phyloP scores from a whole-genome alignment of 1,140 invertebrate species.

The Aphaenogaster ashmeadi region DNA sequence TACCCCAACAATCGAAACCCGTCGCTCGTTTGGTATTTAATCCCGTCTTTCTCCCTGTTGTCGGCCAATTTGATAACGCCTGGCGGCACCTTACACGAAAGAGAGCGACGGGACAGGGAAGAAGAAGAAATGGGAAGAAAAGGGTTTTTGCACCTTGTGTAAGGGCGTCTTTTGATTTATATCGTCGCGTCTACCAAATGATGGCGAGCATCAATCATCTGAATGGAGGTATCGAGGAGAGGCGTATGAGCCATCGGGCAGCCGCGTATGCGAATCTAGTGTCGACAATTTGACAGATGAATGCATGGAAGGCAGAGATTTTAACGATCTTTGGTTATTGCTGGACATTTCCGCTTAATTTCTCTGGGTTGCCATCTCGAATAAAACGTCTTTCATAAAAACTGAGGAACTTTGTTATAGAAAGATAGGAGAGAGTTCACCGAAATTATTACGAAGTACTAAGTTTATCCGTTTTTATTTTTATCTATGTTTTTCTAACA shows the following conservation, averaged over 20 bases:
- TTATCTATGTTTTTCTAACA: not conserved
- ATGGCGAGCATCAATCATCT: slow-evolving; percentile 81
- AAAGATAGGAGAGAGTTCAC: not conserved
- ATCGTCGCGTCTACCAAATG: slow-evolving; percentile 77
- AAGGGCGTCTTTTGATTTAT: slow-evolving; percentile 80
- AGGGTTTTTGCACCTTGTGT: slow-evolving; percentile 49
- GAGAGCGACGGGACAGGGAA: not conserved
- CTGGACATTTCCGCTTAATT: not conserved
- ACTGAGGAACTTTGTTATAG: not conserved
- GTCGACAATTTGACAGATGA: slow-evolving; percentile 63
- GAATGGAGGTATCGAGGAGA: slow-evolving; percentile 54
- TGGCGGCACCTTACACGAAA: slow-evolving; percentile 23
- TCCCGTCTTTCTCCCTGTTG: slow-evolving; percentile 75
- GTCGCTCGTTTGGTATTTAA: slow-evolving; percentile 76
- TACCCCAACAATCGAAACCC: slow-evolving; percentile 76
- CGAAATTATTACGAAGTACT: not conserved
- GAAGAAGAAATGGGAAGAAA: slow-evolving; percentile 49
- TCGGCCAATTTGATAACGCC: slow-evolving; percentile 74
- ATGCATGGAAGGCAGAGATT: slow-evolving; percentile 29
- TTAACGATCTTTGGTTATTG: not conserved
- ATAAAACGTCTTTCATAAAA: not conserved
- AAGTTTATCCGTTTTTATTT: not conserved
- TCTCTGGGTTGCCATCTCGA: not conserved
- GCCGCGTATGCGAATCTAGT: slow-evolving; percentile 51
- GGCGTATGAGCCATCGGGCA: slow-evolving; percentile 30